Conservation (phyloP, 2,888 invertebrate species). For the Drosophila antonietae region DNA sequence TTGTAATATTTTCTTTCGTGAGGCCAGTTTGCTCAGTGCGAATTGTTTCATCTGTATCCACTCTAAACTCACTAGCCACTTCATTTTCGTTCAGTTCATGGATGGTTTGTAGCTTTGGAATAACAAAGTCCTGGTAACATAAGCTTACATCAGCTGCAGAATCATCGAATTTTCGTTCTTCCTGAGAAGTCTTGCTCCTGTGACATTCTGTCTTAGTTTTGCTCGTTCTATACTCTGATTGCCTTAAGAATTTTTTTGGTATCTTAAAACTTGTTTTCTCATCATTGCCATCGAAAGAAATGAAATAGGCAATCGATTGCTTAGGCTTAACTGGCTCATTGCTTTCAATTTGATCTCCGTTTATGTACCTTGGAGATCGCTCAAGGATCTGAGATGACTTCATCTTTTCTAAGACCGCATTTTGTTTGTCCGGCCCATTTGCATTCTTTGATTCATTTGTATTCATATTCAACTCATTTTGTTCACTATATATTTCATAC, state of each 20-base stretch:
- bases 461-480: not conserved
- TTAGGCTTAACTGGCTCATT: conserved; percentile 36
- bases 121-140: conserved; percentile 33
- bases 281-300: conserved; percentile 63
- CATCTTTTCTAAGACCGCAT: not conserved
- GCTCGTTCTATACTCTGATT: not conserved
- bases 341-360: conserved; percentile 52
- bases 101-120: conserved; percentile 61
- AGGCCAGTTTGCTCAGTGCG: not conserved
- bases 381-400: conserved; percentile 3
- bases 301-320: conserved; percentile 64
- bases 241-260: conserved; percentile 41
- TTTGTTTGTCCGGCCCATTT: not conserved
- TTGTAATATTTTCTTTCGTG: not conserved
- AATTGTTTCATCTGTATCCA: conserved; percentile 1
- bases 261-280: conserved; percentile 43
- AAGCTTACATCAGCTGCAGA: conserved; percentile 23
- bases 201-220: not conserved
- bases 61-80: conserved; percentile 30
- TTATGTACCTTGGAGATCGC: conserved; percentile 46
- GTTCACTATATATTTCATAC: conserved; percentile 49
- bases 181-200: not conserved
- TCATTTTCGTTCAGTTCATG: conserved; percentile 64
- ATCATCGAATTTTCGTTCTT: conserved; percentile 18
- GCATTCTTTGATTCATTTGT: conserved; percentile 10